Evolutionary conservation across 2,113 vertebrate species (phyloP), one percentile per base, ranked within the genome.

Genomic region (Ondatra zibethicus): DNA sequence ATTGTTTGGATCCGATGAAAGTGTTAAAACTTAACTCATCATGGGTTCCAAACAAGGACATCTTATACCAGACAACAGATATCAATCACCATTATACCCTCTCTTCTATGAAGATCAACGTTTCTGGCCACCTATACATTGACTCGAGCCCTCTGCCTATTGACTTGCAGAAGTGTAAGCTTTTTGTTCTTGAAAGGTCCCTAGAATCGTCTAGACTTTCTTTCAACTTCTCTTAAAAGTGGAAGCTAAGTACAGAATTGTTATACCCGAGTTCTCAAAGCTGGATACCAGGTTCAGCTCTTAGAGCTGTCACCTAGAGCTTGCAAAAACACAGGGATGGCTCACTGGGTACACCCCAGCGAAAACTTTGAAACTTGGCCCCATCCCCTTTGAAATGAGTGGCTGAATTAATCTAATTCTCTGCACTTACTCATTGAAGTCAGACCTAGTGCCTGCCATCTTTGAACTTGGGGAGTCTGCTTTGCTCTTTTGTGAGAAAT

Each of bases 21-120:
- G n/a, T 52, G 13, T 17, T 77, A 75, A 65, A 58, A 45, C 31
- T 2, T 2, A 45, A 52, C 31, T 63, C 39, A 31, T 47, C 11
- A 0, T n/a, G 33, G 63, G 55, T 10, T 21, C 55, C 1, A 29
- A 55, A 50, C 16, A 39, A 3, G 3, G 33, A 39, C 25, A 9
- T 5, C 47, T 72, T 72, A 17, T 25, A 50, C 9, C 10, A 29
- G 61, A 45, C n/a, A 42, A 25, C 1, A n/a, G 42, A 50, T 2
- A 8, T 31, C 21, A 21, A 8, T n/a, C 27, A 21, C 2, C 0
- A 5, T 3, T 11, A 3, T 3, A 9, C 11, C 3, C 42, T 12
- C 14, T 68, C n/a, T 61, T 73, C 23, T 58, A 31, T 2, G 25
- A 75, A 85, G n/a, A 42, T 7, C 52, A 42, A 17, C 66, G 8